Evolutionary conservation across 2,797 vertebrate species (phyloP), one percentile per base, ranked within the genome.

Genomic region (Neosilurus hyrtlii): DNA sequence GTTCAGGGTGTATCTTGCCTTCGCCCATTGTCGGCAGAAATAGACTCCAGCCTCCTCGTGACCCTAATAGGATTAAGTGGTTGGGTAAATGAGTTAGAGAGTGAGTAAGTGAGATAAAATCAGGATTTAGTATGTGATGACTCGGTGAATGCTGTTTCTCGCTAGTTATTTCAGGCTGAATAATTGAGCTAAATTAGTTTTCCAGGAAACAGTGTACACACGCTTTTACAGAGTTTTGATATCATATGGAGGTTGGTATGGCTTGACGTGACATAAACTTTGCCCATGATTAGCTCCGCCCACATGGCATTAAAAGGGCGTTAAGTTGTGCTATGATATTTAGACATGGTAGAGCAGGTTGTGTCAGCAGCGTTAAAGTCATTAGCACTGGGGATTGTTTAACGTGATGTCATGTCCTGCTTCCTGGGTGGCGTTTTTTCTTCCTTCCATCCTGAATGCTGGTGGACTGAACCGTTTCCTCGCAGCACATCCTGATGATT

Each of bases 401-500:
- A 74, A 30, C 10, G 4, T 57, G n/a, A 56, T 0, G 51, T 56
- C 52, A 20, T 74, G n/a, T 72, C n/a, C 51, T 10, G 67, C 7
- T 54, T 73, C 54, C 30, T 59, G 54, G 18, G 30, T 75, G 16
- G 14, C 26, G 9, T 73, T 14, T 0, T 9, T 26, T 51, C 4
- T 54, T 54, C 30, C 11, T 1, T 35, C 30, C 15, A 20, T 56
- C 10, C n/a, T 52, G 24, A n/a, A 54, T 79, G 14, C 66, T 66
- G 61, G 9, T 43, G 43, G 18, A 80, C 70, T 70, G 73, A 72
- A 80, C 56, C 49, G 20, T 62, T 66, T 10, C 1, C 51, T 63
- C 15, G 16, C 77, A 20, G 24, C 77, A 66, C 62, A 52, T 80
- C 63, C 78, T n/a, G 65, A n/a, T 22, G 65, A 30, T 68, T 57